Evolutionary conservation across 2,113 vertebrate genomes (phyloP), one percentile per base, ranked within the genome.

Genomic region (Rhinolophus ferrumequinum): DNA sequence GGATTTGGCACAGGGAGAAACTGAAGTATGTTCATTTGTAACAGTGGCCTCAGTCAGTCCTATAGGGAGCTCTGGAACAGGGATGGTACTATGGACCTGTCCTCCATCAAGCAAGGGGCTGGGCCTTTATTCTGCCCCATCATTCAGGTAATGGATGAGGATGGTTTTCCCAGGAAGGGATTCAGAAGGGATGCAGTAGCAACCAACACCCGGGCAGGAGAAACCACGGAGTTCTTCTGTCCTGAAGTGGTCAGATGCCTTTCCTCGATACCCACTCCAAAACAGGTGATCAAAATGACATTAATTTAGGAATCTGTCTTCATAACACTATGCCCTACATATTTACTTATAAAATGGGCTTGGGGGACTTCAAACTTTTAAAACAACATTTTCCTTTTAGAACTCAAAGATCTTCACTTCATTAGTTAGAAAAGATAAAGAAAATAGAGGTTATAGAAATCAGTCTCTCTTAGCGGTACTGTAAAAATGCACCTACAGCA

Each of bases 361-460:
- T 88, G 15, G 26, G 26, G 33, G 15, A 62, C 9, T 73, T 96
- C 66, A 94, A 83, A 83, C 24, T 72, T 94, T 90, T 92, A 84
- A 90, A 88, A 94, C 14, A 92, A 15, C 0, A 24, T 81, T 91
- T 89, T 5, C 6, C 15, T 62, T 87, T 86, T 90, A 90, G 24
- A 93, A 94, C n/a, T 73, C 22, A 81, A 90, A 83, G 58, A 64
- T 50, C 44, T 83, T 94, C 24, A 66, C 73, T 81, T 86, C 38
- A 41, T 95, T 95, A 66, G 83, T 93, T 90, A 94, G 84, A 96
- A 96, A 96, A 92, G 30, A 83, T 67, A 72, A 89, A 92, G 52
- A 89, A 91, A 97, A 91, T 75, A 35, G 64, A 79, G 70, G 70
- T 75, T 47, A 75, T 5, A 80, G 66, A 89, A 79, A 70, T 73